Base-by-base conservation (phyloP, 1,140 invertebrate genomes). In the Gonatopus flavifemur region DNA sequence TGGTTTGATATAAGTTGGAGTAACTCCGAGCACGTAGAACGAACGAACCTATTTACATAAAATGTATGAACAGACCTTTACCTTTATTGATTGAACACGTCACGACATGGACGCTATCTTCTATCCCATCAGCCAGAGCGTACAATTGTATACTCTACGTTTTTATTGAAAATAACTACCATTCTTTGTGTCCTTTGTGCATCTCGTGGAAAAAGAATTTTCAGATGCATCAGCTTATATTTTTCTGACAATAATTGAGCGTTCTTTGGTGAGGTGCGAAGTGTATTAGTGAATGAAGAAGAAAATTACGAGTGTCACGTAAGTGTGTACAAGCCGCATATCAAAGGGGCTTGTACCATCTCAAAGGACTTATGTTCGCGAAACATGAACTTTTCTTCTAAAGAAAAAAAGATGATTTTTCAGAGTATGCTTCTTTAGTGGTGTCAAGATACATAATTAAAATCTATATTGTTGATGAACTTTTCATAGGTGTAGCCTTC, bases 211-310 rank as follows among this genome's bases (percentile, higher is more conserved):
- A 18, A 15, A 16, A 46, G 41, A 37, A 44, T 22, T 53, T 21
- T 18, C 38, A 18, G 36, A n/a, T 35, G 20, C 37, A 40, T 18
- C 36, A 35, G 7, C 7, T 53, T 43, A 9, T 38, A 46, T 18
- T n/a, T 19, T 30, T 24, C 20, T 22, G 12, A 38, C 42, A 25
- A 35, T 52, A 10, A 39, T 22, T 53, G 16, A 47, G 54, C 47
- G 43, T 53, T 44, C 44, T 52, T 57, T 49, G 49, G 61, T 61
- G 55, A 58, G 58, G 61, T 63, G 58, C 52, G 28, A 61, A 63
- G 51, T 61, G 61, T 63, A 55, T 61, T 57, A 62, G 60, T 62
- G 60, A 57, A 52, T n/a, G n/a, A n/a, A n/a, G n/a, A n/a, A n/a
- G n/a, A 55, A 57, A 52, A 55, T 52, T 57, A 64, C 50, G 48